phyloP scores from a whole-genome alignment of 2,797 vertebrate genomes.

The Morus bassanus region DNA sequence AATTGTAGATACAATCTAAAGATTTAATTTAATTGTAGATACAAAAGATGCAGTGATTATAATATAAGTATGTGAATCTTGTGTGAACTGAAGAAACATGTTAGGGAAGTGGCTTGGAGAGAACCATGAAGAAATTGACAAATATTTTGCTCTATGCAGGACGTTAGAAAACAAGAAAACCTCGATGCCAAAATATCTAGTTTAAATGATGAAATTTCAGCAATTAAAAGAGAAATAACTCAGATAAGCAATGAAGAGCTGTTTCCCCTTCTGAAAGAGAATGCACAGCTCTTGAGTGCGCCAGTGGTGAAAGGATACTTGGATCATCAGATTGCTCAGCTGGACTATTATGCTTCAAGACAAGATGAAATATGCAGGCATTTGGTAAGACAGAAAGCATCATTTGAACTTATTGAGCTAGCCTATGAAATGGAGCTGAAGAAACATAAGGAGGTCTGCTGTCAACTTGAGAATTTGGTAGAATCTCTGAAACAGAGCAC shows the following conservation, averaged over 20 bases:
- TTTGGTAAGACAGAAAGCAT: conserved; percentile 87
- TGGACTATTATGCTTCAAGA: conserved; percentile 79
- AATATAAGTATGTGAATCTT: neutral
- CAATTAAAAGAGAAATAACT: conserved; percentile 80
- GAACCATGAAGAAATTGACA: neutral
- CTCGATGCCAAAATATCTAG: conserved; percentile 74
- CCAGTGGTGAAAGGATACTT: conserved; percentile 86
- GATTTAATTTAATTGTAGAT: neutral
- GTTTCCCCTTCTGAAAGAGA: conserved; percentile 81
- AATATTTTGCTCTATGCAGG: conserved; percentile 64
- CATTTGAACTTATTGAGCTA: conserved; percentile 87
- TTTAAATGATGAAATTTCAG: conserved; percentile 79
- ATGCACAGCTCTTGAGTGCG: conserved; percentile 80
- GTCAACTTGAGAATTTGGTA: conserved; percentile 76
- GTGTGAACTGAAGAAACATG: neutral
- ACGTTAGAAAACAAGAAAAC: conserved; percentile 60
- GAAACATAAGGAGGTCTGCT: conserved; percentile 70
- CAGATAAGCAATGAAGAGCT: conserved; percentile 78
- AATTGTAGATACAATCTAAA: neutral
- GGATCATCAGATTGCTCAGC: conserved; percentile 82
- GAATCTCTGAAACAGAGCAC: conserved; percentile 73
- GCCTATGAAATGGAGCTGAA: conserved; percentile 84
- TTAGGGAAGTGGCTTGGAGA: neutral
- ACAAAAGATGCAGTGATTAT: neutral
- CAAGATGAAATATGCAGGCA: conserved; percentile 85